A percentile compares a stretch with the other conserved stretches of the same genome.
Conservation (phyloP, 2,113 vertebrate species). For the Eulacestoma nigropectus region DNA sequence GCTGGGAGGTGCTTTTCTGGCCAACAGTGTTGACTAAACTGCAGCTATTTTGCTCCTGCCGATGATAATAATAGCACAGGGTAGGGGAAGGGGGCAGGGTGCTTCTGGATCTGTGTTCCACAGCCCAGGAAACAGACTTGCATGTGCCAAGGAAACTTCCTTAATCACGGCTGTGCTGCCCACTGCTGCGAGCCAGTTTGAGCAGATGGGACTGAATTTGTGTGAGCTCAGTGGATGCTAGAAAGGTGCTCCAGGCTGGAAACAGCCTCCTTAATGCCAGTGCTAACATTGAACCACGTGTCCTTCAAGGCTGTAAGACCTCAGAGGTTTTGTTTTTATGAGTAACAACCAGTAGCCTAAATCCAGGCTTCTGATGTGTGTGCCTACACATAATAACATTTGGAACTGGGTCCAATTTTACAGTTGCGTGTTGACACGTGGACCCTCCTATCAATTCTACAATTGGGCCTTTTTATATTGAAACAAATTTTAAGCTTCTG, state of each 20-base stretch:
- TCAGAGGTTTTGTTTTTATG: neutral
- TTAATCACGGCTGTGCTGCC: neutral
- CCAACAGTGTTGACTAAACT: neutral
- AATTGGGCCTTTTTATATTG: neutral
- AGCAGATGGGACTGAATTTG: neutral
- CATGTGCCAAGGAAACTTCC: neutral
- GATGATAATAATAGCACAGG: neutral
- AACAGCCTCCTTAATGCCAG: neutral
- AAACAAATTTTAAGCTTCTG: neutral
- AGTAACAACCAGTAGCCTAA: neutral
- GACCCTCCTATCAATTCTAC: neutral
- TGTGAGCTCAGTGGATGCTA: neutral
- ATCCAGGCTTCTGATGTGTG: neutral
- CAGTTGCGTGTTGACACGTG: neutral
- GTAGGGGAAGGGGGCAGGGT: neutral
- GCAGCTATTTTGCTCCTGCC: neutral
- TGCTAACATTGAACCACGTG: neutral
- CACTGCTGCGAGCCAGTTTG: neutral
- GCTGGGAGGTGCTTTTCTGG: neutral
- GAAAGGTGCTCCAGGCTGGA: neutral
- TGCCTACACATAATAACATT: neutral
- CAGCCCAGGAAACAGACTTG: neutral
- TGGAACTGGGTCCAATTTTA: neutral
- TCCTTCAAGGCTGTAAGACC: neutral
- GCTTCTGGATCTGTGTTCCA: neutral